A percentile compares a stretch with the other conserved stretches of the same genome.
Conservation (phyloP, 2,797 vertebrate genomes). For the Sebastes kiyomatsui region DNA sequence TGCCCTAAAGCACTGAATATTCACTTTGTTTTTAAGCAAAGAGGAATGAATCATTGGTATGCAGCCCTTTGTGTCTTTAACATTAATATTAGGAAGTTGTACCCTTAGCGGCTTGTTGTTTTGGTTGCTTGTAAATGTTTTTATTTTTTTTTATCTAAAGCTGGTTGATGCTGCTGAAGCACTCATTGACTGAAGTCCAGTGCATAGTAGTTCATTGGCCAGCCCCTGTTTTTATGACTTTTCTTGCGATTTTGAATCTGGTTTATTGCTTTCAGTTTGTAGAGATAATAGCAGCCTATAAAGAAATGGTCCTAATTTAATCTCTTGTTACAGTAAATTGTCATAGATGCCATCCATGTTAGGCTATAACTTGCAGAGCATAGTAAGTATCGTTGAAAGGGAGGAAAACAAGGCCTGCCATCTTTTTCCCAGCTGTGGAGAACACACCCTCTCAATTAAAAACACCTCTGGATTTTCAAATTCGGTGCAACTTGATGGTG, state of each 20-base stretch:
- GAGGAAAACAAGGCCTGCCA: neutral
- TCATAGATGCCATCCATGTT: neutral
- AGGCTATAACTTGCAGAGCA: neutral
- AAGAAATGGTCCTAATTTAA: neutral
- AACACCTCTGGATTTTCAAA: constrained; percentile 18
- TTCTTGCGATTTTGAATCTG: neutral
- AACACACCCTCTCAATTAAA: neutral
- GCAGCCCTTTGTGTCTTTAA: neutral
- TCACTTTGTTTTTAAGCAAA: neutral
- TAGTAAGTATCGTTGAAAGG: neutral
- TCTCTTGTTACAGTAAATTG: neutral
- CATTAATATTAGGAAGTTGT: neutral
- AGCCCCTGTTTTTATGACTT: neutral
- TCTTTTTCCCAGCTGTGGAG: neutral
- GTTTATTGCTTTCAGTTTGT: neutral
- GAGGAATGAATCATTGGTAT: neutral
- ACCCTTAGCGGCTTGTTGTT: neutral
- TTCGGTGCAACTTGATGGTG: neutral
- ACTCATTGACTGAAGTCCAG: neutral
- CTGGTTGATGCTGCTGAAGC: neutral
- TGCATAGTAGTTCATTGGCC: neutral
- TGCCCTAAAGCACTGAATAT: neutral
- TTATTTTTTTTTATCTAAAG: neutral
- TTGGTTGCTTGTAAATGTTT: neutral
- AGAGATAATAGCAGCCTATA: neutral